Evolutionary conservation across 1,140 invertebrate species (phyloP).

Genomic region (Thaumatotibia leucotreta): DNA sequence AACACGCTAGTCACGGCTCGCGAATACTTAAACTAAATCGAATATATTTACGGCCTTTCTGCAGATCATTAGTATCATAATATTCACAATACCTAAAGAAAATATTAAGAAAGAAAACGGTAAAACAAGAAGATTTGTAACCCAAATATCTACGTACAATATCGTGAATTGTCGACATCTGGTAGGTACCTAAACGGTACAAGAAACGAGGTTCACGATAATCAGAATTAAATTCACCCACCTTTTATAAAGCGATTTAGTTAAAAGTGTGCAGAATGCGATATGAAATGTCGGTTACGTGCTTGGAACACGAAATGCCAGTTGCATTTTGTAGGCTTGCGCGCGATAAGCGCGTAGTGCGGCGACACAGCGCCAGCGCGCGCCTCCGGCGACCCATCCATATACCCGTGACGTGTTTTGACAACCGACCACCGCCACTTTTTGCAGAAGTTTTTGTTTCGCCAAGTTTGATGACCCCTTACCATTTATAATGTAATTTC

Average conservation of each 20-base stretch:
- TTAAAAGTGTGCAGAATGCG: neutral
- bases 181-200: neutral
- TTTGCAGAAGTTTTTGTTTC: constrained; percentile 39
- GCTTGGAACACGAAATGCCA: neutral
- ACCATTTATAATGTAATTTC: constrained; percentile 50
- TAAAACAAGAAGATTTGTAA: neutral
- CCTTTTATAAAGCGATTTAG: neutral
- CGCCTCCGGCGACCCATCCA: constrained; percentile 61
- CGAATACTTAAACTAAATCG: neutral
- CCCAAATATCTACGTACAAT: neutral
- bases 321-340: neutral
- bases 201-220: neutral
- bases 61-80: neutral
- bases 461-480: constrained; percentile 42
- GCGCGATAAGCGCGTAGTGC: constrained; percentile 12
- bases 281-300: neutral
- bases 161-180: neutral
- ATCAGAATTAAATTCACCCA: neutral
- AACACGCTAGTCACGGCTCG: neutral
- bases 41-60: neutral
- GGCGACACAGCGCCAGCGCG: constrained; percentile 7
- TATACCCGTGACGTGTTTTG: constrained; percentile 71
- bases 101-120: neutral
- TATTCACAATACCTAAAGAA: neutral
- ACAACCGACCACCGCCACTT: constrained; percentile 51